Base-by-base conservation (phyloP, 2,888 invertebrate species). In the Agelastica alni region DNA sequence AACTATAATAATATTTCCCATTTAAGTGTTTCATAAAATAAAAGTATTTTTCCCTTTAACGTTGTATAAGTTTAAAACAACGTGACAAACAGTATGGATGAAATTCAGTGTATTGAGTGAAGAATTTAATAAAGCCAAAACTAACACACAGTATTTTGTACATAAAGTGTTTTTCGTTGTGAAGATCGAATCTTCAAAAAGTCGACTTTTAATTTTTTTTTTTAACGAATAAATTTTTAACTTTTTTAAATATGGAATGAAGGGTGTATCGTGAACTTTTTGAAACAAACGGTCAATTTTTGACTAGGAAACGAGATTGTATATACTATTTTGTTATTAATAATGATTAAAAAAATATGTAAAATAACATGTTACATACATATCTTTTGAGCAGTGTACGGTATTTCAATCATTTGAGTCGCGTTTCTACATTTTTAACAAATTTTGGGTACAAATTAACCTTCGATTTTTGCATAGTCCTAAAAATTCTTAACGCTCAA, bases 311-410 rank as follows among this genome's bases (percentile, higher is more conserved):
- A 63, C 61, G 61, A 65, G 63, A 66, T 57, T 66, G 65, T 66
- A 66, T 36, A 66, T 68, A 66, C 53, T 59, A 62, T 61, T 63
- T 57, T 61, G 60, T 65, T 61, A 58, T n/a, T n/a, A n/a, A n/a
- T n/a, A n/a, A 51, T 39, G 62, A 52, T 54, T 59, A 55, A 51
- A 61, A 61, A 58, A 63, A 61, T 58, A 61, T 58, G 58, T 60
- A 54, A 56, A 59, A 56, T 59, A 51, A 60, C 57, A 61, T 56
- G 55, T 64, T 66, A 64, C 53, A 63, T 60, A 74, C 75, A 75
- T 75, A 75, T 75, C 75, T 70, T 72, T 70, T 71, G 61, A 72
- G 72, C 70, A 69, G 62, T 73, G 71, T 73, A 70, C 56, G 32
- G 54, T 58, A 56, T 48, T 61, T 61, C 53, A 44, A 58, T 37